A percentile compares a stretch with the other conserved stretches of the same genome.
Evolutionary conservation across 2,797 vertebrate genomes (phyloP).

Genomic region (Sebastes miniatus): DNA sequence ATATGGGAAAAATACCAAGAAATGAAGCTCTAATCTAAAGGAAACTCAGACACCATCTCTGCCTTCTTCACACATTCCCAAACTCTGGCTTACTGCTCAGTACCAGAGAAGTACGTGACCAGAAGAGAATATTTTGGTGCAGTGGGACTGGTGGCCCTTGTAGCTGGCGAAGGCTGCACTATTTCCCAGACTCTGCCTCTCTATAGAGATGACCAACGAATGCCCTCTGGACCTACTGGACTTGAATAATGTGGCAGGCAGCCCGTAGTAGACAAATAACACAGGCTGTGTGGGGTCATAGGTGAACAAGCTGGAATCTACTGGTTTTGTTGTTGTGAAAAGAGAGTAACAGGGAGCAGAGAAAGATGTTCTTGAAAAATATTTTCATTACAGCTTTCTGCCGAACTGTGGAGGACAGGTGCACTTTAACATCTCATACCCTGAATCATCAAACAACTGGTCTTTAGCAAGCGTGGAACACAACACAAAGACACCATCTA

Average conservation of each 20-base stretch:
- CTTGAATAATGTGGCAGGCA: conserved; percentile 23
- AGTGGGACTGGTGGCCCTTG: conserved; percentile 44
- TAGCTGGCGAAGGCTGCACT: conserved; percentile 31
- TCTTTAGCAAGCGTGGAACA: conserved; percentile 1
- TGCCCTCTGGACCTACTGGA: conserved; percentile 28
- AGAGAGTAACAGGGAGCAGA: not conserved
- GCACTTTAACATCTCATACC: not conserved
- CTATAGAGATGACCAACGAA: conserved; percentile 36
- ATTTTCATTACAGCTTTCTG: not conserved
- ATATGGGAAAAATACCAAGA: not conserved
- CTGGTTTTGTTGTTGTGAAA: not conserved
- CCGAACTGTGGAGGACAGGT: not conserved
- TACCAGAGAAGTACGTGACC: conserved; percentile 57
- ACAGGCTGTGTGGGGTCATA: conserved; percentile 25
- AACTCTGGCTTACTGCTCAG: conserved; percentile 37
- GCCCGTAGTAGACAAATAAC: conserved; percentile 23
- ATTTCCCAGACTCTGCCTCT: conserved; percentile 26
- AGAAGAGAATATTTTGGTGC: conserved; percentile 66
- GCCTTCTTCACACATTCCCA: conserved; percentile 25
- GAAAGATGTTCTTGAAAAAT: not conserved
- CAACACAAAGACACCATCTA: conserved; percentile 14
- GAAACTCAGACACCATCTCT: not conserved
- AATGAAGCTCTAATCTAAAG: not conserved
- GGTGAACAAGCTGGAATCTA: conserved; percentile 26
- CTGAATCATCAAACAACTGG: not conserved